Evolutionary conservation across 2,888 invertebrate genomes (phyloP).

Genomic region (Dermolepida albohirtum): DNA sequence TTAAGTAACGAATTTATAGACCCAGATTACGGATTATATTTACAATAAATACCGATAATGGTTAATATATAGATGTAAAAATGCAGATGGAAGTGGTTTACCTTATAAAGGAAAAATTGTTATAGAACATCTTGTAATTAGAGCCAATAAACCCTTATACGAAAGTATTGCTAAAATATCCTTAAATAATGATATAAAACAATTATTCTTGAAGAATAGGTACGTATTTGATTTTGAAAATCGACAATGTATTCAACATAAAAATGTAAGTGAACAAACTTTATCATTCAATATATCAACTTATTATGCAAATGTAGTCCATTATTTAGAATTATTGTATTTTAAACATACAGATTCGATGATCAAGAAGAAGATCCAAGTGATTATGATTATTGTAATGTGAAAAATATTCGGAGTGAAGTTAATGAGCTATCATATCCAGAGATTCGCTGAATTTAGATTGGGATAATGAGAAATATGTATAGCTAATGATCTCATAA

Average conservation of each 20-base stretch:
- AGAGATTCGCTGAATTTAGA: conserved; percentile 1
- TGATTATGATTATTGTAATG: conserved; percentile 6
- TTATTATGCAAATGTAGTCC: conserved; percentile 17
- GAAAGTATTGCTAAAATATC: not conserved
- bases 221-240: conserved; percentile 6
- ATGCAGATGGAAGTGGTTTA: too few relatives aligned
- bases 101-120: not conserved
- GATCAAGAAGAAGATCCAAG: not conserved
- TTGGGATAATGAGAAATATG: conserved; percentile 12
- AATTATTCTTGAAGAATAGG: not conserved
- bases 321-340: conserved; percentile 8
- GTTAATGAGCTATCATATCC: too few relatives aligned
- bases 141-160: not conserved
- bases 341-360: conserved; percentile 3
- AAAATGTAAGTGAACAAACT: not conserved
- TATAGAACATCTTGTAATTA: not conserved
- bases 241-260: conserved; percentile 8
- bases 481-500: conserved; percentile 11
- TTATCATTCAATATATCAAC: conserved; percentile 2
- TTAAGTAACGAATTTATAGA: too few relatives aligned
- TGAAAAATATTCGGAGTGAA: conserved; percentile 17
- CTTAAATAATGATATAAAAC: conserved; percentile 9
- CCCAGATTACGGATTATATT: too few relatives aligned
- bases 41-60: conserved; percentile 5
- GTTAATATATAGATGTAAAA: not conserved